Percentiles rank a stretch among this genome's conserved stretches.
These are phyloP conservation scores for Brachionus koreanus DNA, from an alignment of 1,140 invertebrate genomes.

Conservation along the genomic window DNA sequence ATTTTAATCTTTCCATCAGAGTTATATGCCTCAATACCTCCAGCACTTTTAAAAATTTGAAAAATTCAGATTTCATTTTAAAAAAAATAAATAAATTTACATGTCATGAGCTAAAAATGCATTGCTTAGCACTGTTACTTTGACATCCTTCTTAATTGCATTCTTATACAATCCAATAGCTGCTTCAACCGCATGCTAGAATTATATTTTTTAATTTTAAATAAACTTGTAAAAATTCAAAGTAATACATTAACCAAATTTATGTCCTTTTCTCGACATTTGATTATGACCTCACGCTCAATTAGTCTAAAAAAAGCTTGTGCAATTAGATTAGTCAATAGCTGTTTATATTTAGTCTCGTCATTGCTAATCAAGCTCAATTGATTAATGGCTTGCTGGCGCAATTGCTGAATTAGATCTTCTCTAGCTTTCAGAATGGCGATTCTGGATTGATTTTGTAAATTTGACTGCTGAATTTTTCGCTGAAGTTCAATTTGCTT, in stretches of 20 bases:
- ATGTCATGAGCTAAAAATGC: neutral
- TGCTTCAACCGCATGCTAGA: constrained; percentile 26
- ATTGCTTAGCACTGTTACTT: neutral
- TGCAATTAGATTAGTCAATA: constrained; percentile 21
- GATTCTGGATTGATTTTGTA: constrained; percentile 36
- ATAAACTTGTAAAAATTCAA: neutral
- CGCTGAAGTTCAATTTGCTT: constrained; percentile 44
- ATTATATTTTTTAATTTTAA: neutral
- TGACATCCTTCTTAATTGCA: constrained; percentile 28
- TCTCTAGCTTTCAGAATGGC: constrained; percentile 42
- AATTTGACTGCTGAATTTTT: constrained; percentile 45
- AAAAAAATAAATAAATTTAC: neutral
- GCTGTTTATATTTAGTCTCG: neutral
- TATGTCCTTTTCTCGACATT: constrained; percentile 10
- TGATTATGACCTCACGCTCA: constrained; percentile 6
- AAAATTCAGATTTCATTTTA: neutral
- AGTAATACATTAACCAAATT: constrained; percentile 26
- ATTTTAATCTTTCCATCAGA: constrained; percentile 38
- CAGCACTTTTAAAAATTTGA: constrained; percentile 9
- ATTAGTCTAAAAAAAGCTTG: constrained; percentile 34
- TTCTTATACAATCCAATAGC: neutral
- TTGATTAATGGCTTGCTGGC: constrained; percentile 18
- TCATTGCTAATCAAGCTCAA: constrained; percentile 22
- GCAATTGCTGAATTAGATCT: constrained; percentile 32
- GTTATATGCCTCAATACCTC: constrained; percentile 39